These are phyloP conservation scores for Synanthedon vespiformis DNA, from an alignment of 2,888 invertebrate genomes.

Conservation along the genomic window DNA sequence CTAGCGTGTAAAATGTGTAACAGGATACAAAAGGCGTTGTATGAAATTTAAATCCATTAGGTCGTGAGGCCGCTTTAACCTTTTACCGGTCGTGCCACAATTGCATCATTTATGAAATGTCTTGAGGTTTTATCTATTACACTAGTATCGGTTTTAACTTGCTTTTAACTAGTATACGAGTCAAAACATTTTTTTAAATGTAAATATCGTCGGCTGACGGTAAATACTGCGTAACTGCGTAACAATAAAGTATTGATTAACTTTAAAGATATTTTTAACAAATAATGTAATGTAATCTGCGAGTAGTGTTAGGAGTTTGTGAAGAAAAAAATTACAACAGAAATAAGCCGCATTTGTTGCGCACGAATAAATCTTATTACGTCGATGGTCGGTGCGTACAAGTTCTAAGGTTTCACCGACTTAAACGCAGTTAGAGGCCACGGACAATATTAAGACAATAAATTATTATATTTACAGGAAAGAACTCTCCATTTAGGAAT, in stretches of 20 bases:
- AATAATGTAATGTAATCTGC: too few relatives aligned
- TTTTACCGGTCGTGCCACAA: conserved; percentile 1
- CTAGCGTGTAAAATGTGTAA: too few relatives aligned
- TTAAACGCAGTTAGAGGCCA: not conserved
- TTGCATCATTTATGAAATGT: conserved; percentile 5
- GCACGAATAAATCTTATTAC: conserved; percentile 5
- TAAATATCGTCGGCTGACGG: not conserved
- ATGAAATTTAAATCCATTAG: not conserved
- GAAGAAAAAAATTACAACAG: not conserved
- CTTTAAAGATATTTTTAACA: too few relatives aligned
- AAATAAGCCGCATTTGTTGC: conserved; percentile 1
- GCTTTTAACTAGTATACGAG: too few relatives aligned
- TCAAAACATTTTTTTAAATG: not conserved
- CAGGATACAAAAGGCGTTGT: too few relatives aligned
- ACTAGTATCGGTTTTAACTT: not conserved
- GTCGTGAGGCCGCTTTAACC: conserved; percentile 1
- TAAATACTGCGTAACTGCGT: not conserved
- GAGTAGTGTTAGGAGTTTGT: too few relatives aligned
- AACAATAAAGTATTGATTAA: too few relatives aligned
- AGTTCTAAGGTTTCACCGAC: conserved; percentile 4
- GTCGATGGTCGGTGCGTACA: not conserved
- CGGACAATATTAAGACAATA: not conserved
- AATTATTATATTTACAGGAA: not conserved
- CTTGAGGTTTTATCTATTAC: not conserved
- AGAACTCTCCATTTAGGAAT: too few relatives aligned